Percentiles rank a stretch among this genome's conserved stretches.
phyloP scores from a whole-genome alignment of 2,113 vertebrate species.

The Notarius lentiginosus region DNA sequence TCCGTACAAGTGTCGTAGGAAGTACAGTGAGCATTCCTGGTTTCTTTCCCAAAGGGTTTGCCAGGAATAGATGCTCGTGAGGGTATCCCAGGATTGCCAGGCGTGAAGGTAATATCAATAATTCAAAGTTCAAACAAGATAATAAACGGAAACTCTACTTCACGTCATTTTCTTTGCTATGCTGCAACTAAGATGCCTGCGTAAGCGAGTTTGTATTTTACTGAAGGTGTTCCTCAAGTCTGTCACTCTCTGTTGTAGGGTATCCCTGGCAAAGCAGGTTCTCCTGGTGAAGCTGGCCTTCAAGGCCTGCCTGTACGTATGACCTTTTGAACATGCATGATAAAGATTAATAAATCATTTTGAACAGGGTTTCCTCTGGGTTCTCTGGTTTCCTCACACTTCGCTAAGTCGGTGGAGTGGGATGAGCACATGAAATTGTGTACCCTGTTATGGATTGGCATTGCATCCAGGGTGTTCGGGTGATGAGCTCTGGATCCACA shows the following conservation, averaged over 20 bases:
- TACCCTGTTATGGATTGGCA: neutral
- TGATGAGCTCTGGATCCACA: neutral
- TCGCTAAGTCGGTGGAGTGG: neutral
- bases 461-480: neutral
- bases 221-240: neutral
- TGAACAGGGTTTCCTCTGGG: neutral
- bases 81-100: slow-evolving; percentile 93
- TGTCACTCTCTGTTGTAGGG: slow-evolving; percentile 74
- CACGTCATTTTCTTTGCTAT: neutral
- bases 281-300: slow-evolving; percentile 84
- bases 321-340: slow-evolving; percentile 7
- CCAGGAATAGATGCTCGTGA: slow-evolving; percentile 86
- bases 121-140: neutral
- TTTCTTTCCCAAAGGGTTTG: slow-evolving; percentile 77
- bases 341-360: neutral
- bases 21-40: neutral
- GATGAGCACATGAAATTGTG: neutral
- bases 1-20: neutral
- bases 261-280: slow-evolving; percentile 85
- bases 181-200: neutral
- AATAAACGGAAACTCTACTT: neutral
- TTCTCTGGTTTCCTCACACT: neutral
- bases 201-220: neutral
- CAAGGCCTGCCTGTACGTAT: slow-evolving; percentile 89
- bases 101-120: slow-evolving; percentile 76